Base-by-base conservation (phyloP, 2,113 vertebrate species). In the Poicephalus meyeri region DNA sequence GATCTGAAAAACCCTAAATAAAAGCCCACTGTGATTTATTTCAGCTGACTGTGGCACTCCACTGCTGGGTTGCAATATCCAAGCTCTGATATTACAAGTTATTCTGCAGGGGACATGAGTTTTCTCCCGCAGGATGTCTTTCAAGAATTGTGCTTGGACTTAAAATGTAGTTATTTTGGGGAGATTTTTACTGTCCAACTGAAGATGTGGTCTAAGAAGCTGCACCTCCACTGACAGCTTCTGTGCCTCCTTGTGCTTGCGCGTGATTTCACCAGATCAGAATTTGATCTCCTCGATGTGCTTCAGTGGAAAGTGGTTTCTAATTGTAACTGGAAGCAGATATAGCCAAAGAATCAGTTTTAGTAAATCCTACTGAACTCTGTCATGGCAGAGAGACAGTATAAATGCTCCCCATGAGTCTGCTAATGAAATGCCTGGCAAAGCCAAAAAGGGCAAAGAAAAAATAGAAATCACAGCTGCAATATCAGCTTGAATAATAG, bases 401-500 rank as follows among this genome's bases (percentile, higher is more conserved):
- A 91, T 95, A 88, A 97, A 95, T 81, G 91, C 74, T 97, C 91
- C 95, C 91, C 84, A 19, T 82, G 93, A 95, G 94, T 73, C 93
- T 87, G 61, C 91, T 97, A 96, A 97, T 95, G 94, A 97, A 97
- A 96, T 93, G 96, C 94, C 84, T 89, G 97, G 96, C 96, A 97
- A 95, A 97, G 95, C 93, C 96, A 97, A 97, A 97, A 96, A 97
- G 94, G 96, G 96, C 96, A 97, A 97, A 96, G 92, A 96, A 97
- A 96, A 96, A 97, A 97, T 96, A 97, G 96, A 96, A 96, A 94
- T 94, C 94, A 93, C 97, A 97, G 96, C 96, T 97, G 96, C 96
- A 95, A 95, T 97, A 97, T 96, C 96, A 94, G 78, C 87, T 95
- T 96, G 96, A 97, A 96, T 95, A 97, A 91, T 95, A 96, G 84